Percentiles rank a stretch among this genome's conserved stretches.
These are phyloP conservation scores for Chrysogorgia sp. DNA, from an alignment of 92 coral and sea anemone genomes.

Conservation along the genomic window DNA sequence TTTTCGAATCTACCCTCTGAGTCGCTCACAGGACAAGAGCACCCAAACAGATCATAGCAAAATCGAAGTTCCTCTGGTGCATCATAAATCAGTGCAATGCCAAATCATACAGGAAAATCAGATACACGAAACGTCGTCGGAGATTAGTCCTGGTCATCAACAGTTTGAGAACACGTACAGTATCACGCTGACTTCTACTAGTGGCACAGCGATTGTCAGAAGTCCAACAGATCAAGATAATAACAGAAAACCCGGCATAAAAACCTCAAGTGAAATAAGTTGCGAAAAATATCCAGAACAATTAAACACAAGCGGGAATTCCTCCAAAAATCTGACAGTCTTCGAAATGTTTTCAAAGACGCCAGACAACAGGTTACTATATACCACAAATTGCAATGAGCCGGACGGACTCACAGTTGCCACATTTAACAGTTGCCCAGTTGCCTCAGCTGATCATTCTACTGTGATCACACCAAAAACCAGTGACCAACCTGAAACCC, in stretches of 20 bases:
- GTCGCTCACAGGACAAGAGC: conserved; percentile 20
- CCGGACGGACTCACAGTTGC: background rate
- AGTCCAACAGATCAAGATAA: too few species aligned
- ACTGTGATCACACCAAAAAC: background rate
- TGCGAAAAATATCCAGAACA: background rate
- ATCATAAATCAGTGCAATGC: conserved; percentile 36
- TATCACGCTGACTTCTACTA: too few species aligned
- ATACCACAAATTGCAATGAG: background rate
- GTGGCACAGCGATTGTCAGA: too few species aligned
- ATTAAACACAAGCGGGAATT: background rate
- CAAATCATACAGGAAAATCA: background rate
- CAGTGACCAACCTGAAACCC: background rate
- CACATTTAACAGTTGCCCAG: background rate
- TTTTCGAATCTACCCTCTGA: conserved; percentile 42
- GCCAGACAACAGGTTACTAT: background rate
- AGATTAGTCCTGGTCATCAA: too few species aligned
- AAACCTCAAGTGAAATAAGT: background rate
- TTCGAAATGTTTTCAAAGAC: background rate
- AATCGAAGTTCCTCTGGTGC: background rate
- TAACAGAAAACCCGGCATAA: too few species aligned
- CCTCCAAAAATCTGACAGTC: background rate
- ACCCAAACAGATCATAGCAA: conserved; percentile 7
- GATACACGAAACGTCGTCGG: too few species aligned
- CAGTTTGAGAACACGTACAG: too few species aligned
- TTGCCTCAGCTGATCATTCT: background rate